Base-by-base conservation (phyloP, 2,113 vertebrate genomes). In the Cyprinus carpio region DNA sequence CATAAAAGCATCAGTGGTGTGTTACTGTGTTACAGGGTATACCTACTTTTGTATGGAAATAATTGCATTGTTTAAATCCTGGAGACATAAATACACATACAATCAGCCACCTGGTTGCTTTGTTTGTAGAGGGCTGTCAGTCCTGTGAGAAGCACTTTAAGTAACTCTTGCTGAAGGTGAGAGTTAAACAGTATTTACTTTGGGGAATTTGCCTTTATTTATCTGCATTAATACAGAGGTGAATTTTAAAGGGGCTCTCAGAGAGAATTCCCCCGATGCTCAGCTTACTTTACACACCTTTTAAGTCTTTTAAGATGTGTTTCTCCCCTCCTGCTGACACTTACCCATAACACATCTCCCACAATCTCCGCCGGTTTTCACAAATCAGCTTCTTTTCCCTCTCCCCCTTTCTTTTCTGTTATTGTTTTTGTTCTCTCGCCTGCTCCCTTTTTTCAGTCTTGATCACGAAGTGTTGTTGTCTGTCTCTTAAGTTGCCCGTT, bases 101-200 rank as follows among this genome's bases (percentile, higher is more conserved):
- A 76, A 60, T 69, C 78, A 83, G 60, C 84, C 76, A 65, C 34
- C 43, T 23, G 60, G 89, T 72, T 87, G 51, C 8, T 83, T 87
- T 84, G 89, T 87, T 90, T 83, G 79, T 87, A 85, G 40, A 88
- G 90, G 88, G 86, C 90, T 89, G 92, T 93, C 92, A 93, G 85
- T 92, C 88, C 91, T 92, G 92, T 91, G 91, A 91, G 89, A 91
- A 91, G 87, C 89, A 88, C 92, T 93, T 93, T 90, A 91, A 93
- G 92, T 87, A 92, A 91, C 87, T 90, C 86, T 89, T 91, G 89
- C 92, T 93, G 90, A 93, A 94, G 92, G 93, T 94, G 92, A 92
- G 90, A 92, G 92, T 92, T 93, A 94, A 95, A 93, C 91, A 92
- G 91, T 93, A 91, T 94, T 94, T 94, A 93, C 91, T 91, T 89